Conservation (phyloP, 2,888 invertebrate species). For the Polietes domitor region DNA sequence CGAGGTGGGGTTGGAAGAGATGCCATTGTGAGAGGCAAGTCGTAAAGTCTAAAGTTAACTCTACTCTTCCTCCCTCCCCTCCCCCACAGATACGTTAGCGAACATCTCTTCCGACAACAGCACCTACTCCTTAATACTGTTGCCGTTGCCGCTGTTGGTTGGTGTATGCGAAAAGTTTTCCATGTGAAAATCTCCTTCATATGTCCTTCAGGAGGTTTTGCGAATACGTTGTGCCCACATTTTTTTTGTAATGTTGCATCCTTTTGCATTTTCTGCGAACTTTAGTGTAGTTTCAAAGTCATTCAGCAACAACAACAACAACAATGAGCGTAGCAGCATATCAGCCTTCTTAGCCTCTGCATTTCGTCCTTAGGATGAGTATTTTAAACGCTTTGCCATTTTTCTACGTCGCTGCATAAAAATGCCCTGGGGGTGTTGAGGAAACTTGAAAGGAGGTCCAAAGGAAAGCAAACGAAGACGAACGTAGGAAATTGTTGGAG, state of each 20-base stretch:
- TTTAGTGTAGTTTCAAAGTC: slow-evolving; percentile 54
- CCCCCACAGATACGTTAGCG: not conserved
- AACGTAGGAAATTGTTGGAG: not conserved
- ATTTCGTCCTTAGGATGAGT: slow-evolving; percentile 14
- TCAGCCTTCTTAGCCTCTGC: slow-evolving; percentile 39
- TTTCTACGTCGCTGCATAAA: slow-evolving; percentile 51
- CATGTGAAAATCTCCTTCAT: slow-evolving; percentile 75
- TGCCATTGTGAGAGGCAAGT: not conserved
- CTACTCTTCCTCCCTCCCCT: not conserved
- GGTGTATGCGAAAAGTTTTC: not conserved
- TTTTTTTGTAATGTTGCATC: slow-evolving; percentile 33
- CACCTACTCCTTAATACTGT: not conserved
- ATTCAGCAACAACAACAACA: slow-evolving; percentile 49
- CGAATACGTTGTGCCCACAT: slow-evolving; percentile 62
- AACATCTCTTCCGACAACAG: not conserved
- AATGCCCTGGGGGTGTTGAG: slow-evolving; percentile 43
- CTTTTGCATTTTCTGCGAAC: slow-evolving; percentile 41
- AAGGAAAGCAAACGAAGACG: not conserved
- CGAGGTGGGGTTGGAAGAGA: too few relatives aligned
- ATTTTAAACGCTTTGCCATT: slow-evolving; percentile 40
- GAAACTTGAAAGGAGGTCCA: slow-evolving; percentile 5
- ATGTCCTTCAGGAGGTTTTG: slow-evolving; percentile 78
- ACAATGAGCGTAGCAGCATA: not conserved
- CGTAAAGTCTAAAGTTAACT: slow-evolving; percentile 21
- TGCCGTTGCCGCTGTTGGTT: not conserved